These are phyloP conservation scores for Halictus rubicundus DNA, from an alignment of 1,140 invertebrate genomes.

Conservation along the genomic window DNA sequence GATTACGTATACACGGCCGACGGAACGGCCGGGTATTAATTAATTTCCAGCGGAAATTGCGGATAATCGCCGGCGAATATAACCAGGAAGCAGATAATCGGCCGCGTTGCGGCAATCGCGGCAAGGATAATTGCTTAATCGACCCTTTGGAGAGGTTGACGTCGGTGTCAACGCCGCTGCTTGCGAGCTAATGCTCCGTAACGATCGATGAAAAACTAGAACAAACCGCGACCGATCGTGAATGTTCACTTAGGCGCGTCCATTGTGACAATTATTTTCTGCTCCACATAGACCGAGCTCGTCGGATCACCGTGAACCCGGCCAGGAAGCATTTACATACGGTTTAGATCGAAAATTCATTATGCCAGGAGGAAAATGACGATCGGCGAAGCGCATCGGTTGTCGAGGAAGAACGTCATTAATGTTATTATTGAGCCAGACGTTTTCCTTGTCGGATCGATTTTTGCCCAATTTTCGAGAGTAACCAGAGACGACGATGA, in stretches of 20 bases:
- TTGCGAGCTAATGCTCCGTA: neutral
- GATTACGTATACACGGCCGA: neutral
- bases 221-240: constrained; percentile 16
- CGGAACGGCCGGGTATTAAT: constrained; percentile 48
- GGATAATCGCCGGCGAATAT: constrained; percentile 48
- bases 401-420: neutral
- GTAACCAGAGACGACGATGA: neutral
- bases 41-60: constrained; percentile 53
- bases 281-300: constrained; percentile 1
- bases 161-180: neutral
- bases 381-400: neutral
- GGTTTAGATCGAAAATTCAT: neutral
- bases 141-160: constrained; percentile 34
- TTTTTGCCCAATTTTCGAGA: neutral
- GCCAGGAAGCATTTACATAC: constrained; percentile 1
- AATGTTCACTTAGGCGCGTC: neutral
- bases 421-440: neutral
- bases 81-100: constrained; percentile 61
- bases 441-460: neutral
- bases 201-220: constrained; percentile 47
- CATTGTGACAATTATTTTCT: constrained; percentile 33
- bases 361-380: neutral
- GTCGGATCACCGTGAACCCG: neutral
- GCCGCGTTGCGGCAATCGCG: neutral
- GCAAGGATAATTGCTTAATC: constrained; percentile 57